Evolutionary conservation across 2,888 invertebrate species (phyloP).

Genomic region (Hydrotaea diabolus): DNA sequence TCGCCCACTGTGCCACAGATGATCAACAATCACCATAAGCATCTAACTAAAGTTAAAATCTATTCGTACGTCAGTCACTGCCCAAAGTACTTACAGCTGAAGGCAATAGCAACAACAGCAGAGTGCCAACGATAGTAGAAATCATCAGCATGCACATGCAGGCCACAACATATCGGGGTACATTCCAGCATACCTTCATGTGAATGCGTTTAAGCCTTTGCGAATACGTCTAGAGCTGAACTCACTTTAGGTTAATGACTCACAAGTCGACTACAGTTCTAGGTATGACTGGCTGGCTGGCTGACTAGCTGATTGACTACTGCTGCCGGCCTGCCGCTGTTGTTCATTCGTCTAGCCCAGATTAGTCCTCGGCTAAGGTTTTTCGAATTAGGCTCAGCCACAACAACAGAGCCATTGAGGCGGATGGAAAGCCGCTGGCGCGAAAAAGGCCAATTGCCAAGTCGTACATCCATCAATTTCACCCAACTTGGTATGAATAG

Average conservation of each 20-base stretch:
- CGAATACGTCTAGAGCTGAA: too few species aligned
- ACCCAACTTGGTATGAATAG: neutral
- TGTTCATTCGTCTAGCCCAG: neutral
- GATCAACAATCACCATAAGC: neutral
- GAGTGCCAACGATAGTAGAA: neutral
- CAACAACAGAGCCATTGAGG: neutral
- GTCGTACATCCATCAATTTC: slow-evolving; percentile 19
- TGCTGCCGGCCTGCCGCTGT: too few species aligned
- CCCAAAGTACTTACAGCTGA: too few species aligned
- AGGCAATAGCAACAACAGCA: neutral
- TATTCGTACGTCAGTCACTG: too few species aligned
- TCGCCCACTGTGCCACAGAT: neutral
- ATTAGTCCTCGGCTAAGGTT: slow-evolving; percentile 6
- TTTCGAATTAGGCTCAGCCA: slow-evolving; percentile 2
- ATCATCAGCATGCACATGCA: neutral
- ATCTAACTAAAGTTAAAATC: neutral
- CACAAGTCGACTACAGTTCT: neutral
- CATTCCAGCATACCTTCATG: neutral
- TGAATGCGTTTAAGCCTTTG: neutral
- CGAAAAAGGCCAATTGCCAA: slow-evolving; percentile 6
- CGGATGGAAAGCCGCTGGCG: neutral
- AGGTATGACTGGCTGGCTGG: neutral
- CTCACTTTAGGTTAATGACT: slow-evolving; percentile 23
- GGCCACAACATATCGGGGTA: too few species aligned
- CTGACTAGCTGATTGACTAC: neutral